Evolutionary conservation across 1,140 invertebrate species (phyloP).

Genomic region (Meteorus sp.): DNA sequence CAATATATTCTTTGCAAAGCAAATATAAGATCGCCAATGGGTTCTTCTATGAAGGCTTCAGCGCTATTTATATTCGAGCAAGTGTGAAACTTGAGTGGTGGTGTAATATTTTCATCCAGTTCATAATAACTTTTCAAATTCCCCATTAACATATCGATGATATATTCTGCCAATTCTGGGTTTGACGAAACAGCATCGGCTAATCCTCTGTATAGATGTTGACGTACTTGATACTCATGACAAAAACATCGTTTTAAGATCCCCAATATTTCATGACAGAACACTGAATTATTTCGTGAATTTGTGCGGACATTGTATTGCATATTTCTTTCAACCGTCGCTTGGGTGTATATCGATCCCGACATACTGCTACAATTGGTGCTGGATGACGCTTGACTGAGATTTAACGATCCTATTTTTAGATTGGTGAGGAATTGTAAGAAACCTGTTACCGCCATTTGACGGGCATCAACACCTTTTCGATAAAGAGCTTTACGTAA

Average conservation of each 20-base stretch:
- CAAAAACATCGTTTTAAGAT: slow-evolving; percentile 64
- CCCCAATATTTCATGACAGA: slow-evolving; percentile 64
- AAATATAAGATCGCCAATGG: slow-evolving; percentile 49
- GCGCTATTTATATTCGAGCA: slow-evolving; percentile 50
- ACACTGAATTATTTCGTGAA: slow-evolving; percentile 56
- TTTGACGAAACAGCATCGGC: slow-evolving; percentile 56
- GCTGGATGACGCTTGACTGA: slow-evolving; percentile 54
- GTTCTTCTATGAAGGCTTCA: slow-evolving; percentile 51
- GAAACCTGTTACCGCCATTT: slow-evolving; percentile 63
- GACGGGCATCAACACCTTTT: slow-evolving; percentile 55
- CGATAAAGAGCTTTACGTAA: slow-evolving; percentile 62
- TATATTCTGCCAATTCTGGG: slow-evolving; percentile 50
- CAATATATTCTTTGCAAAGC: slow-evolving; percentile 51
- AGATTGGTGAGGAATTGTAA: slow-evolving; percentile 60
- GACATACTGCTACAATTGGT: slow-evolving; percentile 45
- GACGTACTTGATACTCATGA: slow-evolving; percentile 62
- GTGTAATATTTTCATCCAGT: slow-evolving; percentile 42
- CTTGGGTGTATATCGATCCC: slow-evolving; percentile 58
- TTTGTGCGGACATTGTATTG: slow-evolving; percentile 29
- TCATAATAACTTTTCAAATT: slow-evolving; percentile 58
- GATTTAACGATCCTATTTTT: slow-evolving; percentile 52
- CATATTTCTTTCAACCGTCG: slow-evolving; percentile 42
- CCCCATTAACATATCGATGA: slow-evolving; percentile 58
- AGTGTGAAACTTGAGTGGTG: slow-evolving; percentile 54
- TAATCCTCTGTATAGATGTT: slow-evolving; percentile 60